Evolutionary conservation across 1,140 invertebrate genomes (phyloP).

Genomic region (Caenorhabditis brenneri): DNA sequence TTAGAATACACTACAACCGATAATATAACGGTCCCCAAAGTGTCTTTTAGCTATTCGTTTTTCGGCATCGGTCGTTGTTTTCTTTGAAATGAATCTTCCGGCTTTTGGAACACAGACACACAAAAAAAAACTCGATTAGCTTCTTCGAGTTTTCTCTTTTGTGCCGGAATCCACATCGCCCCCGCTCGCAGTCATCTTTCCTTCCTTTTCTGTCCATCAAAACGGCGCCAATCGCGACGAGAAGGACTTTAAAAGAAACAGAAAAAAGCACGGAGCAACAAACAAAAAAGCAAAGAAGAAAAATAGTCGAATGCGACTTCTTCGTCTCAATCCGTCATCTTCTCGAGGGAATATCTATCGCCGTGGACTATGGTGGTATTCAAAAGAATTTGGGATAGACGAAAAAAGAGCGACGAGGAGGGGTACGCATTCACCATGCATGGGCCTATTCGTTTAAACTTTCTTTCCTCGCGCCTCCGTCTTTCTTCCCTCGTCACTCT

Average conservation of each 20-base stretch:
- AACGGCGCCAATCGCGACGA: slow-evolving; percentile 18
- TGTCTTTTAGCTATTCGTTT: neutral
- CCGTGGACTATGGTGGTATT: neutral
- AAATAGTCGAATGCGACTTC: slow-evolving; percentile 23
- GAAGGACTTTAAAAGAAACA: neutral
- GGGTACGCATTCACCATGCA: slow-evolving; percentile 29
- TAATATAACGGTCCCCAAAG: neutral
- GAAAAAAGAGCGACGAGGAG: neutral
- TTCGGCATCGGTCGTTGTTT: neutral
- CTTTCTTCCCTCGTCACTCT: neutral
- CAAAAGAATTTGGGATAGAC: slow-evolving; percentile 20
- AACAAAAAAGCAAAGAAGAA: slow-evolving; percentile 34
- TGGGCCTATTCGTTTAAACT: slow-evolving; percentile 36
- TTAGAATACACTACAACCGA: too few relatives aligned
- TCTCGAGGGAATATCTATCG: slow-evolving; percentile 36
- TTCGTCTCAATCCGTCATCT: slow-evolving; percentile 5
- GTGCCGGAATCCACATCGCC: neutral
- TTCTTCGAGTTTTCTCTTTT: neutral
- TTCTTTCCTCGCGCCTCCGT: slow-evolving; percentile 19
- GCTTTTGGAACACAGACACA: neutral
- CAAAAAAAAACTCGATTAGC: slow-evolving; percentile 20
- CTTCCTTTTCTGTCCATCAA: neutral
- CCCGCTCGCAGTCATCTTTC: neutral
- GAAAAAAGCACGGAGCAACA: neutral
- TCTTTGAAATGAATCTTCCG: neutral